These are phyloP conservation scores for Coptodon bakossiorum DNA, from an alignment of 2,113 vertebrate genomes.

Conservation along the genomic window DNA sequence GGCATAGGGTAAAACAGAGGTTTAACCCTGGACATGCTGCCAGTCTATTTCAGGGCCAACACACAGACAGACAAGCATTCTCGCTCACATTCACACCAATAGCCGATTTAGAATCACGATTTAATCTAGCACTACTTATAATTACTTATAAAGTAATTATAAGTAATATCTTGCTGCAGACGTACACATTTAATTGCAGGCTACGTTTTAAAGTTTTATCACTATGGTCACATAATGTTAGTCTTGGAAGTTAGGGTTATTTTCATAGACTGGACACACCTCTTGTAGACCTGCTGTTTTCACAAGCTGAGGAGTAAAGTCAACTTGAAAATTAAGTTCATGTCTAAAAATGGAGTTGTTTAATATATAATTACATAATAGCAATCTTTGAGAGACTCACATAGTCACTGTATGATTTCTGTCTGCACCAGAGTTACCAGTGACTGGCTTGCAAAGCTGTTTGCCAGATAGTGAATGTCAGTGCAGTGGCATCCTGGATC, in stretches of 20 bases:
- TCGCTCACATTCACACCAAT: neutral
- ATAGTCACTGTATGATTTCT: neutral
- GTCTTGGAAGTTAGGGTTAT: neutral
- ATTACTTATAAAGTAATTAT: neutral
- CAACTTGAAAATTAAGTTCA: neutral
- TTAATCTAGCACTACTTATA: neutral
- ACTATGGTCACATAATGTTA: neutral
- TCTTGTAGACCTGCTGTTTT: neutral
- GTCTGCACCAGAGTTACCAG: neutral
- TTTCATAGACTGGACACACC: neutral
- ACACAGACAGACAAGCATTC: neutral
- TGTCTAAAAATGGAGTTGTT: neutral
- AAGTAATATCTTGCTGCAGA: neutral
- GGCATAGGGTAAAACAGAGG: neutral
- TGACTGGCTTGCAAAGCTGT: neutral
- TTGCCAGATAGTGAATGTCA: neutral
- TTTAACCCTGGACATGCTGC: neutral
- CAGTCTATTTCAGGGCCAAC: neutral
- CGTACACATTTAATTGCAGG: neutral
- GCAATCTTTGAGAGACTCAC: neutral
- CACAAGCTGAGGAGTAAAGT: neutral
- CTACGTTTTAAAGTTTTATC: neutral
- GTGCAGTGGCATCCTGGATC: neutral
- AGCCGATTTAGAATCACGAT: neutral
- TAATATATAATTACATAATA: neutral